Base-by-base conservation (phyloP, 2,797 vertebrate genomes). In the Hipposideros larvatus region DNA sequence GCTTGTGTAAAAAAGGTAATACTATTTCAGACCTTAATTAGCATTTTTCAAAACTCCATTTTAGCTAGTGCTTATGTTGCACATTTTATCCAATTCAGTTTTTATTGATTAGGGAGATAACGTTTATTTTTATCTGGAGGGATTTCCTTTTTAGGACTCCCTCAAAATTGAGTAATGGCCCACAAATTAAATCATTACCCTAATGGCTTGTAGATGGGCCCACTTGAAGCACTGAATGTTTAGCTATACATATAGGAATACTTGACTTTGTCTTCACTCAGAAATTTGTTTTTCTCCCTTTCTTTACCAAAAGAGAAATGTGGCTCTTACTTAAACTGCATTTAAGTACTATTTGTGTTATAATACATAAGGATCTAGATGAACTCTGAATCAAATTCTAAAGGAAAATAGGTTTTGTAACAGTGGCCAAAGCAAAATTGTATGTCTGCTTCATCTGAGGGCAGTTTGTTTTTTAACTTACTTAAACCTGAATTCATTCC, bases 391-490 rank as follows among this genome's bases (percentile, higher is more conserved):
- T 71, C 74, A 63, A 43, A 5, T 93, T 73, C 28, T 87, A 65
- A 55, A 61, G 11, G 75, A 87, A 80, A 80, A 73, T 63, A 43
- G 26, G 2, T 78, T 80, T 65, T 87, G 21, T 46, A 73, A 73
- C 28, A 93, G 4, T 34, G 34, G 21, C 26, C 15, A 63, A 87
- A 80, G 14, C 87, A 61, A 73, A 79, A 87, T 55, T 63, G 28
- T 28, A 63, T 87, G 51, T 86, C 41, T 51, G n/a, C 46, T 80
- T 87, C 37, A 61, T 71, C 34, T 53, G 74, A 87, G 7, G 63
- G 22, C 59, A 93, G 84, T 80, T 85, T 92, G 48, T 77, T 22
- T 79, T 87, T 87, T 87, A 71, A 87, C 19, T 53, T 48, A 51
- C 16, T 43, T 80, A 71, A 87, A 63, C 53, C 43, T 93, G 63